Evolutionary conservation across 2,888 invertebrate species (phyloP), one percentile per base, ranked within the genome.

Genomic region (Ormia ochracea): DNA sequence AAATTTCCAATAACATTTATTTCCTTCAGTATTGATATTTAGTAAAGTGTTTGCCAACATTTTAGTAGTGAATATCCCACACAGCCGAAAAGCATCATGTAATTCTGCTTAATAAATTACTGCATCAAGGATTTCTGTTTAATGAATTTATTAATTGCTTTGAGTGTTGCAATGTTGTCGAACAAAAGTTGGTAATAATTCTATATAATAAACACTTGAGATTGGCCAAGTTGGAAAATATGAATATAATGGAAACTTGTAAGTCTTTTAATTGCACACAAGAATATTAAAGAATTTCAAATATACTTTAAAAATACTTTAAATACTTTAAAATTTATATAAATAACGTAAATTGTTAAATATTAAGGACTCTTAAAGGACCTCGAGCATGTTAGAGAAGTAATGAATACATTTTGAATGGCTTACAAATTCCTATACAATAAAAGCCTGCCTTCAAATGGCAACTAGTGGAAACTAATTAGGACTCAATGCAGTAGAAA

Each of bases 111-210:
- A n/a, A n/a, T n/a, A n/a, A n/a, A n/a, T 31, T 12, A 31, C 31
- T 56, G 31, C 41, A 41, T 9, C 21, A 56, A 17, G 43, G 12
- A 68, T 33, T 45, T 54, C 31, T 41, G 33, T 14, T 23, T 45
- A 68, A 68, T 68, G 43, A 68, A 56, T 68, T 56, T 56, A 68
- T 68, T 68, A 56, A 56, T 68, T 43, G 54, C 41, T 52, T 19
- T 19, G 2, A 36, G 17, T 19, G 9, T 38, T 31, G 28, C 26
- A 52, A 52, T 52, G 3, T 26, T 21, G n/a, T 43, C 10, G 12
- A 31, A 17, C 10, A 28, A 41, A 31, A 23, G 19, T 54, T 21
- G 1, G 14, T 43, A 23, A 43, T 41, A 19, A 66, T 54, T 43
- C 4, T n/a, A 9, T 17, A 52, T 9, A 19, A 26, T 28, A 38